Conservation (phyloP, 1,140 invertebrate species). For the Asobara japonica region DNA sequence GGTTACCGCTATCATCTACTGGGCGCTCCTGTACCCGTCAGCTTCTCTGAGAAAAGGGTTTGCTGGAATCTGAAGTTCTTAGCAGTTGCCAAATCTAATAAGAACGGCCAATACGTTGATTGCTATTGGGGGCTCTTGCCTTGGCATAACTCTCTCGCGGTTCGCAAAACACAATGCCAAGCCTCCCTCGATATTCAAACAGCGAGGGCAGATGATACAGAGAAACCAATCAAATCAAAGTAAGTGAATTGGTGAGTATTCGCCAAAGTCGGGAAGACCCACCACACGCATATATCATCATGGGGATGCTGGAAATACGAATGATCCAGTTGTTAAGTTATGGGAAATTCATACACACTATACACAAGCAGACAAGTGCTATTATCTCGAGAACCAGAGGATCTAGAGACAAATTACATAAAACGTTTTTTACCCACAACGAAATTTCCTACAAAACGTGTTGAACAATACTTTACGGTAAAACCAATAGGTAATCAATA, state of each 20-base stretch:
- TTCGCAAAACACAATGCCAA: slow-evolving; percentile 50
- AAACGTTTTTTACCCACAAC: too few species aligned
- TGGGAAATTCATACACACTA: too few species aligned
- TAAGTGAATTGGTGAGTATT: slow-evolving; percentile 56
- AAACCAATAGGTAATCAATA: too few species aligned
- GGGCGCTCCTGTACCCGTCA: background rate
- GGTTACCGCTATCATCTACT: too few species aligned
- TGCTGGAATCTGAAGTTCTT: slow-evolving; percentile 29
- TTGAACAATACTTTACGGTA: too few species aligned
- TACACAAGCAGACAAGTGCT: too few species aligned
- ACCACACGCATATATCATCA: background rate
- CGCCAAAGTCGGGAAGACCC: slow-evolving; percentile 29
- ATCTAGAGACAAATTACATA: too few species aligned
- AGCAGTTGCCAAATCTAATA: slow-evolving; percentile 55
- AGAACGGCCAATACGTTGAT: slow-evolving; percentile 59
- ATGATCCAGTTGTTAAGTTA: too few species aligned
- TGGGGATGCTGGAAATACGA: background rate
- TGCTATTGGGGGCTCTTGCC: slow-evolving; percentile 48
- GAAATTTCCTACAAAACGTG: too few species aligned
- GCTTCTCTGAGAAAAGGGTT: slow-evolving; percentile 34
- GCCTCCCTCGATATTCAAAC: slow-evolving; percentile 18
- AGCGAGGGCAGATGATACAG: slow-evolving; percentile 46
- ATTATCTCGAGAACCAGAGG: too few species aligned
- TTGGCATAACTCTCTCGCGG: slow-evolving; percentile 45
- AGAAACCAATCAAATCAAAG: slow-evolving; percentile 62